Conservation (phyloP, 1,140 invertebrate species). For the Leptoteleia sp. region DNA sequence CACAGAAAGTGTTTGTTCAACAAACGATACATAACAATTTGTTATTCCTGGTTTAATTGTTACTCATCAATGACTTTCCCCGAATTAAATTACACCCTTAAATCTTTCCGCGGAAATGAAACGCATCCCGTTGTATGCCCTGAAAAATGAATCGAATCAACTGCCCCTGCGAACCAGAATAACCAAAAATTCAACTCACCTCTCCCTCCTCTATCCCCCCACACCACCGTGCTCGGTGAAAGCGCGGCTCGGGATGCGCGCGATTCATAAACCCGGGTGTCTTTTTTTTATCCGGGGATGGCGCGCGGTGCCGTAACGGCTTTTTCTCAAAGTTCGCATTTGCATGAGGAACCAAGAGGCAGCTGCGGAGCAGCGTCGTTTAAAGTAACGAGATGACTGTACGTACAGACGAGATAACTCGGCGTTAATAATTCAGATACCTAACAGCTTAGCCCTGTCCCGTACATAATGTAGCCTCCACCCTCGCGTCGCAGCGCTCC, state of each 20-base stretch:
- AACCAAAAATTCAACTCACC: no score
- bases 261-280: conserved; percentile 38
- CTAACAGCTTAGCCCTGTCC: conserved; percentile 81
- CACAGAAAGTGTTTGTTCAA: no score
- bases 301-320: conserved; percentile 17
- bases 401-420: conserved; percentile 80
- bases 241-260: conserved; percentile 24
- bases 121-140: no score
- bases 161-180: no score
- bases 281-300: conserved; percentile 6
- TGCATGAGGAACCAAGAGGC: conserved; percentile 68
- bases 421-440: conserved; percentile 80
- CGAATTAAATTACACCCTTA: no score
- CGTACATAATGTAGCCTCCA: conserved; percentile 80
- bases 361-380: conserved; percentile 71
- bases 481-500: conserved; percentile 69
- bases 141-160: no score
- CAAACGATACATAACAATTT: no score
- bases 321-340: conserved; percentile 55
- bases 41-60: no score
- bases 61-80: no score
- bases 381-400: conserved; percentile 80
- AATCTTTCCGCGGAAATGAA: no score
- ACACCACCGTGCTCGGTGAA: neutral
- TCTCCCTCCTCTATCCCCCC: no score